Evolutionary conservation across 2,888 invertebrate species (phyloP).

Genomic region (Tetragonisca angustula): DNA sequence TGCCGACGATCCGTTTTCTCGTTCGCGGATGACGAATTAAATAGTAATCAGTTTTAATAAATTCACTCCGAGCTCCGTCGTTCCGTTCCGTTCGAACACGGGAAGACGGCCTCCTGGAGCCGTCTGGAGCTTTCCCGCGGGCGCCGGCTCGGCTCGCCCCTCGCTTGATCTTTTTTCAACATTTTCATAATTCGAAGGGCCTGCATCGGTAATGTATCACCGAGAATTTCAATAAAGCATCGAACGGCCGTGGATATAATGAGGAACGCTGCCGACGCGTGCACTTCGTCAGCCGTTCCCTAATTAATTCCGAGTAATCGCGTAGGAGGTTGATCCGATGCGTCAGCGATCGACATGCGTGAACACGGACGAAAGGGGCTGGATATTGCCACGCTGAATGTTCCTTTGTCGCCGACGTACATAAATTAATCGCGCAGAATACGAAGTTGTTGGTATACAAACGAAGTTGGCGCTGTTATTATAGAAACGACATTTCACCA

Average conservation of each 20-base stretch:
- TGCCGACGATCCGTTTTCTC: neutral
- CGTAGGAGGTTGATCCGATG: conserved; percentile 28
- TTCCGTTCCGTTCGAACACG: neutral
- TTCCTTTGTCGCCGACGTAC: neutral
- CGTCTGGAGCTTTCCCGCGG: conserved; percentile 1
- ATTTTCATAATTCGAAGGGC: conserved; percentile 51
- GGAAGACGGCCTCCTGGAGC: neutral
- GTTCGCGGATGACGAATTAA: conserved; percentile 36
- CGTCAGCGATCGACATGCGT: conserved; percentile 47
- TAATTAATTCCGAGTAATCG: conserved; percentile 57
- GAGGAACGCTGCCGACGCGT: conserved; percentile 46
- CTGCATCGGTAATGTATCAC: conserved; percentile 54
- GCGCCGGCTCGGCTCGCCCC: neutral
- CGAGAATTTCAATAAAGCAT: conserved; percentile 55
- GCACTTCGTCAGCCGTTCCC: conserved; percentile 52
- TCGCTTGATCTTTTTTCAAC: conserved; percentile 37
- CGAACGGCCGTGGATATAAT: conserved; percentile 45
- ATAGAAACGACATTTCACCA: too few relatives aligned
- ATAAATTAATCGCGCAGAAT: too few relatives aligned
- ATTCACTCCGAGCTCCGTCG: conserved; percentile 20
- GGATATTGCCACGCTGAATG: neutral
- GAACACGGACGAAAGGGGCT: conserved; percentile 16
- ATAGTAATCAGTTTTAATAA: conserved; percentile 55
- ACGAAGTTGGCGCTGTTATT: too few relatives aligned
- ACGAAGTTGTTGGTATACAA: too few relatives aligned